Evolutionary conservation across 2,113 vertebrate species (phyloP).

Genomic region (Aythya baeri): DNA sequence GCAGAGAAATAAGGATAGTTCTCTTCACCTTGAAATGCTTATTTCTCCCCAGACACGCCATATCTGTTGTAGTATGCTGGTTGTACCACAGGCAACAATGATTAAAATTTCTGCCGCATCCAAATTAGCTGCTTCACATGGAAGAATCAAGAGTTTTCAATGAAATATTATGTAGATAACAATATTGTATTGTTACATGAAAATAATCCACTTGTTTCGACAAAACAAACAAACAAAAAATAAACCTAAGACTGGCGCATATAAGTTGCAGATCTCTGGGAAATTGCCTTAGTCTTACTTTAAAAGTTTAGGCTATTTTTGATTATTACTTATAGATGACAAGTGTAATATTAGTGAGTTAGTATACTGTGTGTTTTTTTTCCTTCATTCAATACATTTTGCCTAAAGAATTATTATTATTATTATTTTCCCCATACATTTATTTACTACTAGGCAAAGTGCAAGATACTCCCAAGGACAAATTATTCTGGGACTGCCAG

Average conservation of each 20-base stretch:
- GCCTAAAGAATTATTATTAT: neutral
- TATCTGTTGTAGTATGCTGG: neutral
- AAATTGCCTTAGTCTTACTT: too few relatives aligned
- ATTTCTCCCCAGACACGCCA: neutral
- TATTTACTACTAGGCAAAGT: too few relatives aligned
- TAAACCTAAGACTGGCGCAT: too few relatives aligned
- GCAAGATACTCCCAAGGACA: too few relatives aligned
- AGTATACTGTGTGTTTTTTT: too few relatives aligned
- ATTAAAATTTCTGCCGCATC: neutral
- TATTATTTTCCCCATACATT: neutral
- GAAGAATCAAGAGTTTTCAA: neutral
- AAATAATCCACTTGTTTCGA: neutral
- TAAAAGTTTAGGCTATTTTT: too few relatives aligned
- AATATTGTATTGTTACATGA: neutral
- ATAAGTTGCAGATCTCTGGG: too few relatives aligned
- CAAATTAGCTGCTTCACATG: neutral
- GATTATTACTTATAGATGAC: too few relatives aligned
- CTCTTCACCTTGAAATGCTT: neutral
- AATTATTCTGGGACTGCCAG: too few relatives aligned
- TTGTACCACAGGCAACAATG: accelerated
- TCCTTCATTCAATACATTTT: too few relatives aligned
- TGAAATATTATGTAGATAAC: neutral
- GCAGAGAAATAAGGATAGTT: neutral
- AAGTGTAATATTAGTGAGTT: too few relatives aligned
- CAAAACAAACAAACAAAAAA: too few relatives aligned